Conservation (phyloP, 2,888 invertebrate species). For the Spodoptera picta region DNA sequence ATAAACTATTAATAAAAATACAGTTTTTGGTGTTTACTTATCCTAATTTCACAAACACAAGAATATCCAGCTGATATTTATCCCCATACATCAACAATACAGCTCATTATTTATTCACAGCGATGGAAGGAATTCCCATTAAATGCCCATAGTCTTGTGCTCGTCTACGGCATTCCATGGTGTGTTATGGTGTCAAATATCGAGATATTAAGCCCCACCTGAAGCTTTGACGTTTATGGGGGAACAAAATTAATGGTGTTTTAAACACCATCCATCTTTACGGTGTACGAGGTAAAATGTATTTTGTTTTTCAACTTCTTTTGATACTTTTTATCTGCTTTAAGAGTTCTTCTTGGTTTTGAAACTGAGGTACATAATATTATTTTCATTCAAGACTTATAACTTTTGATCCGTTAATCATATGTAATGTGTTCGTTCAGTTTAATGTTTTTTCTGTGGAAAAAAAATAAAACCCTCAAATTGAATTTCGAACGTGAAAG, state of each 20-base stretch:
- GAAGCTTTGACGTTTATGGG: constrained; percentile 37
- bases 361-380: too few species aligned
- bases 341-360: too few species aligned
- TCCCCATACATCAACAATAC: constrained; percentile 10
- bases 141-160: constrained; percentile 23
- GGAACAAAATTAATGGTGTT: constrained; percentile 53
- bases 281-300: constrained; percentile 4
- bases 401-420: too few species aligned
- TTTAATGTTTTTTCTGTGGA: too few species aligned
- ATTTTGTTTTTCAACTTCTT: constrained; percentile 10
- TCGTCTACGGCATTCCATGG: constrained; percentile 33
- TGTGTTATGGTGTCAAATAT: constrained; percentile 41
- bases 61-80: constrained; percentile 1
- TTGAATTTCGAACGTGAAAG: too few species aligned
- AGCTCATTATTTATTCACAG: constrained; percentile 39
- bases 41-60: neutral
- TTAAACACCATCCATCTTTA: constrained; percentile 42
- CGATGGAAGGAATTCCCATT: constrained; percentile 26
- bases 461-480: too few species aligned
- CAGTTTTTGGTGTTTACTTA: neutral
- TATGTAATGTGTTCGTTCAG: too few species aligned
- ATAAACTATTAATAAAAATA: too few species aligned
- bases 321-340: too few species aligned
- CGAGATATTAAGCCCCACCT: constrained; percentile 41
- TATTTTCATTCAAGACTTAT: too few species aligned